Evolutionary conservation across 2,797 vertebrate genomes (phyloP).

Genomic region (Cossypha polioptera): DNA sequence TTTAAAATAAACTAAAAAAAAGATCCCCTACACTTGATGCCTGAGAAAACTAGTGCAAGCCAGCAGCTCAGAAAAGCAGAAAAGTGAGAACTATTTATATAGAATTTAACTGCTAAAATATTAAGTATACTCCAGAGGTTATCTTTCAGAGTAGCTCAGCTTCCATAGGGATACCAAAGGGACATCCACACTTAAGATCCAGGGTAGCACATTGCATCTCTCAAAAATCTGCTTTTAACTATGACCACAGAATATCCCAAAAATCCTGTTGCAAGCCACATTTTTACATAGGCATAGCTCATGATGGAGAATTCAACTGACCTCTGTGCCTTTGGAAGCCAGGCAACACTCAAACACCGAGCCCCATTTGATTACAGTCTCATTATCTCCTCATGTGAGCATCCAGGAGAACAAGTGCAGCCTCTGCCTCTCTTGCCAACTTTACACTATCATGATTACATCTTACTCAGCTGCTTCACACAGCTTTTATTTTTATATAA

Average conservation of each 20-base stretch:
- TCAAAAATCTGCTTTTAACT: neutral
- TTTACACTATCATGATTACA: neutral
- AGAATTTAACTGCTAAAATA: neutral
- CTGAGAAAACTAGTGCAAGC: neutral
- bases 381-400: neutral
- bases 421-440: neutral
- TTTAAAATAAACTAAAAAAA: neutral
- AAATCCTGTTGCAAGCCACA: neutral
- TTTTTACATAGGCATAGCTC: neutral
- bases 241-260: neutral
- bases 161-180: neutral
- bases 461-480: neutral
- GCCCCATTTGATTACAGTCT: accelerated
- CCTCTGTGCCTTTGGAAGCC: neutral
- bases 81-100: neutral
- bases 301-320: neutral
- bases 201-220: accelerated
- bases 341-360: neutral
- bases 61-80: neutral
- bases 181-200: neutral
- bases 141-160: neutral
- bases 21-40: neutral
- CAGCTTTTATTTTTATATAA: neutral
- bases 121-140: neutral
- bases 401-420: neutral